These are phyloP conservation scores for Hofmannophila pseudospretella DNA, from an alignment of 2,888 invertebrate species.

Conservation along the genomic window DNA sequence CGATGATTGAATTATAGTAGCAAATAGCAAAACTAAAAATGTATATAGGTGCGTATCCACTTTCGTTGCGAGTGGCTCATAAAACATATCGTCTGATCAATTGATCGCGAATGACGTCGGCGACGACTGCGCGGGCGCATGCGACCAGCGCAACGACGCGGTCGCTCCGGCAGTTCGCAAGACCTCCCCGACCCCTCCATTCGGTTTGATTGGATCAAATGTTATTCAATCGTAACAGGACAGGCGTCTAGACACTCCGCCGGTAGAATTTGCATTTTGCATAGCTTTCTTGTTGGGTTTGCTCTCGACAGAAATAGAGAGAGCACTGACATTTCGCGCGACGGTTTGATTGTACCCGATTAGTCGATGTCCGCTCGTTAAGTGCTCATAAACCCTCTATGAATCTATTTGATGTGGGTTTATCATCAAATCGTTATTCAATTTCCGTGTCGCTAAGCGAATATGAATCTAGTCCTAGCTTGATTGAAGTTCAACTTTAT, in stretches of 20 bases:
- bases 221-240: slow-evolving; percentile 69
- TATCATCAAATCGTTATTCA: background rate
- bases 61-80: slow-evolving; percentile 28
- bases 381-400: slow-evolving; percentile 33
- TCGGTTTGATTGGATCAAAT: slow-evolving; percentile 74
- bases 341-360: slow-evolving; percentile 55
- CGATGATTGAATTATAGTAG: too few relatives aligned
- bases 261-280: slow-evolving; percentile 68
- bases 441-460: background rate
- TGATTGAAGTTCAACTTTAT: background rate
- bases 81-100: slow-evolving; percentile 35
- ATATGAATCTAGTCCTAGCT: background rate
- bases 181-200: slow-evolving; percentile 65
- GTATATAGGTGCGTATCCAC: too few relatives aligned
- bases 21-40: too few relatives aligned
- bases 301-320: slow-evolving; percentile 61
- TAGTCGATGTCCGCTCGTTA: slow-evolving; percentile 49
- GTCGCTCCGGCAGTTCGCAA: slow-evolving; percentile 45
- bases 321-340: slow-evolving; percentile 66
- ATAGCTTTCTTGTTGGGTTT: slow-evolving; percentile 71
- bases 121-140: slow-evolving; percentile 23
- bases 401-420: slow-evolving; percentile 8
- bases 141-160: slow-evolving; percentile 14
- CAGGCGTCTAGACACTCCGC: slow-evolving; percentile 68
- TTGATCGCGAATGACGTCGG: slow-evolving; percentile 43